Base-by-base conservation (phyloP, 2,888 invertebrate genomes). In the Cosmia trapezina region DNA sequence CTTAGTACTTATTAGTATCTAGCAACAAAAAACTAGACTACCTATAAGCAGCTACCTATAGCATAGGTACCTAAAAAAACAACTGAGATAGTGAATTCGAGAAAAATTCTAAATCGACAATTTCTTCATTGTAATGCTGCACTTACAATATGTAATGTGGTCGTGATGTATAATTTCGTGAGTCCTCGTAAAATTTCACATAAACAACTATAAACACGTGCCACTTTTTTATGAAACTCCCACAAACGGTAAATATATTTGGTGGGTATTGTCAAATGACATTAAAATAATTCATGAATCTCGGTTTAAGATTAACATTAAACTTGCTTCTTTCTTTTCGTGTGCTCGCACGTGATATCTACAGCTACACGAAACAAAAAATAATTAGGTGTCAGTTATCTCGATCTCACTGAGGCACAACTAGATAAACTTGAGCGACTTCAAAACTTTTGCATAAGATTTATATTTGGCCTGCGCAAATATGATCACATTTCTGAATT, bases 141-240 rank as follows among this genome's bases (percentile, higher is more conserved):
- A 73, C 65, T 70, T 70, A 75, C 61, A 76, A 43, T 49, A 53
- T 47, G 68, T 70, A 74, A 61, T 65, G 45, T 73, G 56, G n/a
- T 63, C 73, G 61, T 82, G 57, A 53, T 66, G 63, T 67, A 80
- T 71, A 70, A 67, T 79, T 49, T 65, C 19, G 22, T 49, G 49
- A 54, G 22, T 19, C 47, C 22, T 45, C 56, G 67, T 73, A 68
- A 63, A 80, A 75, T 80, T 73, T 84, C 79, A 64, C 79, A 80
- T 80, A 80, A 80, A 78, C 76, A 78, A 76, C 65, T 80, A 77
- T 66, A 72, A 65, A 81, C 81, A 86, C 87, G 86, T 86, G 83
- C 69, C 73, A 61, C 56, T 84, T 86, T 54, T 84, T 84, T 83
- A 62, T 79, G 73, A 63, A 61, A 74, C 28, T 61, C 62, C 60